phyloP scores from a whole-genome alignment of 2,113 vertebrate genomes.

The Podarcis muralis region DNA sequence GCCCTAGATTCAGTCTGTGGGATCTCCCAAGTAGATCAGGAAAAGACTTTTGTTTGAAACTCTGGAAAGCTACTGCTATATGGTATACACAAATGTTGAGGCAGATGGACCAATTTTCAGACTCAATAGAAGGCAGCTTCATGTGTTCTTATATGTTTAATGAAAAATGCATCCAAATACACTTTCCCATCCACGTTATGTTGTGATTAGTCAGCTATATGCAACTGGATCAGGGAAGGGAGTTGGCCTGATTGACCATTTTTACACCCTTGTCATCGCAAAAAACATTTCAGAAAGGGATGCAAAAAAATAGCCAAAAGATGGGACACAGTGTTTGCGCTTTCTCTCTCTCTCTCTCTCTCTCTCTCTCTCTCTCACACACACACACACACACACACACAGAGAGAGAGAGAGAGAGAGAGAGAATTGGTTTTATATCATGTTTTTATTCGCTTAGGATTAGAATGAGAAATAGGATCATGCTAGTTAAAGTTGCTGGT shows the following conservation, averaged over 20 bases:
- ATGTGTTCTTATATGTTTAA: neutral
- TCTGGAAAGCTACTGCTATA: neutral
- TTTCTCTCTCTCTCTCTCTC: no score
- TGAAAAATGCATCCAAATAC: neutral
- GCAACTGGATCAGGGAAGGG: neutral
- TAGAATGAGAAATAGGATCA: constrained; percentile 3
- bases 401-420: no score
- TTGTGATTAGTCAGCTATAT: neutral
- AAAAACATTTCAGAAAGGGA: neutral
- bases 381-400: no score
- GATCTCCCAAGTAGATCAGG: neutral
- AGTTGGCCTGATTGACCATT: neutral
- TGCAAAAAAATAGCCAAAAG: neutral
- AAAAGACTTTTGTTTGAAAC: neutral
- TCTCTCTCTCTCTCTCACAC: no score
- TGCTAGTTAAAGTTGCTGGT: constrained; percentile 6
- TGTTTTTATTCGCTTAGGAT: neutral
- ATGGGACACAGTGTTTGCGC: neutral
- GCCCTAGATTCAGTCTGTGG: neutral
- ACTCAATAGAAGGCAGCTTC: neutral
- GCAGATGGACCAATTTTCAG: neutral
- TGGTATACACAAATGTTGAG: neutral
- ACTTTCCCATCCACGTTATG: no score
- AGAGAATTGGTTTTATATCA: neutral
- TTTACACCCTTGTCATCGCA: neutral